A percentile compares a stretch with the other conserved stretches of the same genome.
phyloP scores from a whole-genome alignment of 2,797 vertebrate genomes.

The Pipistrellus kuhlii region DNA sequence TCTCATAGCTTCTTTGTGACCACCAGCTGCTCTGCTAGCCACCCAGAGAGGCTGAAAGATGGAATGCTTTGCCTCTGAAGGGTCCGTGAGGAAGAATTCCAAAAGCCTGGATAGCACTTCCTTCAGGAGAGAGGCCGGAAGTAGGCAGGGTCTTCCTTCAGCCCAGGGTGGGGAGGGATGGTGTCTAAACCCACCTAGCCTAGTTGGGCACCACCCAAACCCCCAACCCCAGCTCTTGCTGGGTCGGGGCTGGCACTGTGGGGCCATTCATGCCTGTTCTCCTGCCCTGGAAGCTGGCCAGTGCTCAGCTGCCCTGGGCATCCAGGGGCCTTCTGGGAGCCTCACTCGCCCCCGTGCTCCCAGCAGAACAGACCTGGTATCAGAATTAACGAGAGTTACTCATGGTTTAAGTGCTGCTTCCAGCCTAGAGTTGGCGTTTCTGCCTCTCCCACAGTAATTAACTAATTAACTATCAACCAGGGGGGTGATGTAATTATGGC shows the following conservation, averaged over 20 bases:
- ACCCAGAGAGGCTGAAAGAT: not conserved
- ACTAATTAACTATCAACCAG: constrained; percentile 68
- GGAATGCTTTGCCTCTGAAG: not conserved
- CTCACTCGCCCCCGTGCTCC: not conserved
- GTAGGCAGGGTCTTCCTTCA: not conserved
- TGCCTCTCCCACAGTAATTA: constrained; percentile 75
- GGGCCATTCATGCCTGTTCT: not conserved
- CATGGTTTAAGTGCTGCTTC: constrained; percentile 63
- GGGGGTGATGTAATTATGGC: constrained; percentile 67
- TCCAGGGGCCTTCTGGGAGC: not conserved
- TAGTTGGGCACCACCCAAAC: not conserved
- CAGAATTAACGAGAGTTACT: constrained; percentile 74
- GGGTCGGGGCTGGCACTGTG: too few relatives aligned
- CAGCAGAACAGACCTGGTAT: not conserved
- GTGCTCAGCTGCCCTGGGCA: not conserved
- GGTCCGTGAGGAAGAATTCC: not conserved
- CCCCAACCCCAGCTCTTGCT: not conserved
- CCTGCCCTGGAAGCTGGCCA: not conserved
- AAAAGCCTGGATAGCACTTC: not conserved
- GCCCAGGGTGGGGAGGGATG: not conserved
- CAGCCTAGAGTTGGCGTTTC: constrained; percentile 66
- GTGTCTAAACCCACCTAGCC: not conserved
- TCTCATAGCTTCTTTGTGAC: not conserved
- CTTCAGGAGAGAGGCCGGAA: not conserved
- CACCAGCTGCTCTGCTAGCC: not conserved